These are phyloP conservation scores for Typhlomys cinereus DNA, from an alignment of 2,113 vertebrate genomes.

Conservation along the genomic window DNA sequence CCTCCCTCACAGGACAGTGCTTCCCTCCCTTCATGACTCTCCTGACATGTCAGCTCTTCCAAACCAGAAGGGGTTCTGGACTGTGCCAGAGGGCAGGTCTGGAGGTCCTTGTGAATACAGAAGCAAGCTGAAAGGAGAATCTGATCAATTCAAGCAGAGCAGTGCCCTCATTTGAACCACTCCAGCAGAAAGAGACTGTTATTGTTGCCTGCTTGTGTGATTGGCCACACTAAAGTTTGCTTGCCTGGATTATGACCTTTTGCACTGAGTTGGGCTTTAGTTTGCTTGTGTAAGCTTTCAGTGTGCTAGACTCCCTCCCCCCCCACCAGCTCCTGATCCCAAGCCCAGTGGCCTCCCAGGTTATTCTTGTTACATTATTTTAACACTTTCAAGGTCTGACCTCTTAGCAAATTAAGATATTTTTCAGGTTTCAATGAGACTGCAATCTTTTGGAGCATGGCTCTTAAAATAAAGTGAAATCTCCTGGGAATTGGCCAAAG, in stretches of 20 bases:
- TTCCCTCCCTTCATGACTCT: not conserved
- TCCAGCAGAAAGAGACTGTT: not conserved
- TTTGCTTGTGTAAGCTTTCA: not conserved
- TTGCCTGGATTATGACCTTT: not conserved
- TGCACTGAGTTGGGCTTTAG: not conserved
- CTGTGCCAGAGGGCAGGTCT: not conserved
- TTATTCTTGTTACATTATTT: not conserved
- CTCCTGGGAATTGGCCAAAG: not conserved
- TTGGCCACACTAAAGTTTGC: not conserved
- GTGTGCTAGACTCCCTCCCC: not conserved
- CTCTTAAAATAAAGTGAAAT: not conserved
- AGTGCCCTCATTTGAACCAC: not conserved
- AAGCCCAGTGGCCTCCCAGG: not conserved
- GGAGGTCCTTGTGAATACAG: not conserved
- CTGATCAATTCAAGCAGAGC: not conserved
- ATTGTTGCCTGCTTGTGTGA: not conserved
- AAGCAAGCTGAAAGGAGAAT: not conserved
- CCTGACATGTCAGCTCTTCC: not conserved
- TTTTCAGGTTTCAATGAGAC: constrained; percentile 1
- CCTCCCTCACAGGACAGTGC: too few relatives aligned
- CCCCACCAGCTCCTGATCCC: too few relatives aligned
- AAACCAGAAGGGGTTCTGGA: not conserved
- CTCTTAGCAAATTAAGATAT: constrained; percentile 1
- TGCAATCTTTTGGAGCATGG: not conserved
- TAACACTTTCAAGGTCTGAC: not conserved